Evolutionary conservation across 2,888 invertebrate genomes (phyloP), one percentile per base, ranked within the genome.

Genomic region (Dromius quadrimaculatus): DNA sequence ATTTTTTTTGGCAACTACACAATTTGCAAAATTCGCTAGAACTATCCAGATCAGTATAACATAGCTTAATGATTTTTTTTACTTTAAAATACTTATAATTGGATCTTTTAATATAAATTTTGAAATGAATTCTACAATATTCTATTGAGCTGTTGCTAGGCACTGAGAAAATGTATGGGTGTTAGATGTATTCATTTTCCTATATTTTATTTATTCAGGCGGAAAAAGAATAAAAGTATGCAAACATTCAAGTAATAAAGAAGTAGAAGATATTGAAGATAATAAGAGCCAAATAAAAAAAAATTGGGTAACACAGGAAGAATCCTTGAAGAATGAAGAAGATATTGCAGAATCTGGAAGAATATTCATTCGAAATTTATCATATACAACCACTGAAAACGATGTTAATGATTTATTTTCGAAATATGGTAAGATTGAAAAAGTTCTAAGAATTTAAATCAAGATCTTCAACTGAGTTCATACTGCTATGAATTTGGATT

Each of bases 321-420:
- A 89, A 36, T 82, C 84, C 8, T 75, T 91, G 1, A 87, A 88
- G 76, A 87, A 87, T 77, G 93, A 92, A 81, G 95, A 95, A 80
- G 87, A 87, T 74, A 91, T 95, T 72, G 92, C 90, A 0, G 95
- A 95, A 79, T 95, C 97, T 74, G 98, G 98, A 1, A 88, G 92
- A 75, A 91, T 98, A 77, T 98, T 95, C 85, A 86, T 97, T 0
- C 87, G 98, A 72, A 98, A 98, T 85, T 86, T 98, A 71, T 85
- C 96, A 0, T 98, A 96, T 79, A 88, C 90, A 1, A 88, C 91
- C 4, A 93, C 90, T 0, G 96, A 97, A 81, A 91, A 92, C 72
- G 95, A 97, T 77, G 80, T 99, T 34, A 90, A 91, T 75, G 84
- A 86, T 73, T 78, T 94, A 0, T 98, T 98, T 84, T 89, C 91